A percentile compares a stretch with the other conserved stretches of the same genome.
These are phyloP conservation scores for Ia io DNA, from an alignment of 2,113 vertebrate genomes.

Conservation along the genomic window DNA sequence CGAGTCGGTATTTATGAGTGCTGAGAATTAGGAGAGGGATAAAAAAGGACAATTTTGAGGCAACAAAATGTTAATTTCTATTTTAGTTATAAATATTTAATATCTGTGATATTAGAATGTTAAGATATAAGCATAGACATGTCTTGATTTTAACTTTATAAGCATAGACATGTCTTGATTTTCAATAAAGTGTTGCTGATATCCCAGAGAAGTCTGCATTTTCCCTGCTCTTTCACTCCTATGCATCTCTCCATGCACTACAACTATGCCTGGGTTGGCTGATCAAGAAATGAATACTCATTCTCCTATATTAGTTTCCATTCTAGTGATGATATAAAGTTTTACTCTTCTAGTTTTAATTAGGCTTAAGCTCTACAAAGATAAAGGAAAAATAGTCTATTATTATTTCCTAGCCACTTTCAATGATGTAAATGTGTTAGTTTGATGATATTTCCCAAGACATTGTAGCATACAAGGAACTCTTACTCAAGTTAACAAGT, in stretches of 20 bases:
- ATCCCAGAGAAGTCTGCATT: not conserved
- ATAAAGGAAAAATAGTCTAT: not conserved
- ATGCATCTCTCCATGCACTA: not conserved
- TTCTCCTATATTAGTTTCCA: not conserved
- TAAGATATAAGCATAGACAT: not conserved
- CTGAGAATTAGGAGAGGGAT: not conserved
- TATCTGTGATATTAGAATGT: not conserved
- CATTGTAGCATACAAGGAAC: not conserved
- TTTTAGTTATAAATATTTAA: not conserved
- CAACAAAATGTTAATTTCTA: not conserved
- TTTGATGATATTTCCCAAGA: not conserved
- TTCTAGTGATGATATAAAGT: not conserved
- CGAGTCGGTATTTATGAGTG: not conserved
- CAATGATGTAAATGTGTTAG: not conserved
- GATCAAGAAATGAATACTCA: not conserved
- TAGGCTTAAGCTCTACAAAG: not conserved
- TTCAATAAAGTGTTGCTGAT: not conserved
- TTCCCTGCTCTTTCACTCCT: not conserved
- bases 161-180: not conserved
- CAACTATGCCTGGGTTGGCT: not conserved
- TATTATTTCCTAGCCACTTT: not conserved
- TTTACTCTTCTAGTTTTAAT: not conserved
- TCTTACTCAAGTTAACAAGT: not conserved
- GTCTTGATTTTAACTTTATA: not conserved
- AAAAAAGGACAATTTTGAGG: not conserved